Conservation (phyloP, 2,888 invertebrate genomes). For the Machimus atricapillus region DNA sequence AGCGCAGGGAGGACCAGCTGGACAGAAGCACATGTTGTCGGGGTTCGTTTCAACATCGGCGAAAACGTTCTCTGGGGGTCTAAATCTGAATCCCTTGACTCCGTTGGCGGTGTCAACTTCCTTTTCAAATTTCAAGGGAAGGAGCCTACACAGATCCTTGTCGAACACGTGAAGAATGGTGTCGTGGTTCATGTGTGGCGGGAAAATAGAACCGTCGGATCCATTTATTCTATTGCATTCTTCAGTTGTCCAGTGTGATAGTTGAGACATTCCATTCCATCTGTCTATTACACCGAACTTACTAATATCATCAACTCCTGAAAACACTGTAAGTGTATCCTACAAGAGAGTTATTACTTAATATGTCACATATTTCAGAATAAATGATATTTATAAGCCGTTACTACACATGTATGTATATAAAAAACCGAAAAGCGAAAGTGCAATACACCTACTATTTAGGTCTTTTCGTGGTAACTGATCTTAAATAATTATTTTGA, state of each 20-base stretch:
- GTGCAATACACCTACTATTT: too few species aligned
- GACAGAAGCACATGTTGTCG: constrained; percentile 84
- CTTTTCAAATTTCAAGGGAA: constrained; percentile 74
- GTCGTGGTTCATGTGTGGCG: constrained; percentile 81
- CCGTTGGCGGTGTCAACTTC: constrained; percentile 64
- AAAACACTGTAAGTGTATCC: constrained; percentile 80
- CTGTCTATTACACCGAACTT: constrained; percentile 79
- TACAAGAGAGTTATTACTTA: constrained; percentile 38
- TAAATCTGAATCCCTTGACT: constrained; percentile 79
- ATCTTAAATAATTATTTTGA: too few species aligned
- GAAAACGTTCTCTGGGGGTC: constrained; percentile 81
- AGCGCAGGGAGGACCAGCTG: constrained; percentile 83
- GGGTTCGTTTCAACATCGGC: constrained; percentile 73
- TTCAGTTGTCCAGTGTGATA: constrained; percentile 81
- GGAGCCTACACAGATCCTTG: constrained; percentile 84
- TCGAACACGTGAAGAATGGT: constrained; percentile 82
- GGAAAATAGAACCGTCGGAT: constrained; percentile 90
- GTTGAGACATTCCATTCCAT: constrained; percentile 74
- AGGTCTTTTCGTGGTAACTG: too few species aligned
- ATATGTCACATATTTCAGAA: too few species aligned
- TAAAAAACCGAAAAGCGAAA: too few species aligned
- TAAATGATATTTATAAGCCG: too few species aligned
- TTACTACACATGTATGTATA: too few species aligned
- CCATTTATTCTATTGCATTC: constrained; percentile 83
- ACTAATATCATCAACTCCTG: constrained; percentile 75